A percentile compares a stretch with the other conserved stretches of the same genome.
Evolutionary conservation across 2,888 invertebrate species (phyloP).

Genomic region (Cheilosia variabilis): DNA sequence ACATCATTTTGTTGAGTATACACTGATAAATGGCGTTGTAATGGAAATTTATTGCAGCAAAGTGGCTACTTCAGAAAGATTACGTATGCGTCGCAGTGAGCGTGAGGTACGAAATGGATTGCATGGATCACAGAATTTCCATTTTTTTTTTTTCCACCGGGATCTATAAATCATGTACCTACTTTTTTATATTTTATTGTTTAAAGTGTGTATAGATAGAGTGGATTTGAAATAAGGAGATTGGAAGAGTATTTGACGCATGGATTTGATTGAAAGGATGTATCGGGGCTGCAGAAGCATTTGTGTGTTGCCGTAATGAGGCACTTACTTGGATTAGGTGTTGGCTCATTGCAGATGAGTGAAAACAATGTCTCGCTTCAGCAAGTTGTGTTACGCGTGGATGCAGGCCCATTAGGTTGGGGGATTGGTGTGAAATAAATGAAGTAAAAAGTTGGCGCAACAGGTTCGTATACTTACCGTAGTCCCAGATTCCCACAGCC

Average conservation of each 20-base stretch:
- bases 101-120: slow-evolving; percentile 50
- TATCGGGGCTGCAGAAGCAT: background rate
- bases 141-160: slow-evolving; percentile 12
- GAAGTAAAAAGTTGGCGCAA: too few relatives aligned
- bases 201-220: slow-evolving; percentile 22
- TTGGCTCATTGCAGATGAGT: background rate
- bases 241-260: slow-evolving; percentile 24
- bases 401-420: too few relatives aligned
- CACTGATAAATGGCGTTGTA: slow-evolving; percentile 71
- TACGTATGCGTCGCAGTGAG: slow-evolving; percentile 67
- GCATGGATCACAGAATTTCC: slow-evolving; percentile 50
- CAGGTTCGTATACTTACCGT: too few relatives aligned
- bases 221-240: slow-evolving; percentile 27
- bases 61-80: slow-evolving; percentile 70
- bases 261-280: slow-evolving; percentile 17
- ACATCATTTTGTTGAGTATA: slow-evolving; percentile 66
- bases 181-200: slow-evolving; percentile 16
- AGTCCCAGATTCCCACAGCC: too few relatives aligned
- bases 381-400: too few relatives aligned
- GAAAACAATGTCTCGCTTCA: too few relatives aligned
- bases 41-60: slow-evolving; percentile 72
- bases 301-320: background rate
- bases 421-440: too few relatives aligned
- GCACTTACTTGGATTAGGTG: background rate
- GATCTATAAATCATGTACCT: slow-evolving; percentile 38